phyloP scores from a whole-genome alignment of 2,113 vertebrate species.

The Lates calcarifer region DNA sequence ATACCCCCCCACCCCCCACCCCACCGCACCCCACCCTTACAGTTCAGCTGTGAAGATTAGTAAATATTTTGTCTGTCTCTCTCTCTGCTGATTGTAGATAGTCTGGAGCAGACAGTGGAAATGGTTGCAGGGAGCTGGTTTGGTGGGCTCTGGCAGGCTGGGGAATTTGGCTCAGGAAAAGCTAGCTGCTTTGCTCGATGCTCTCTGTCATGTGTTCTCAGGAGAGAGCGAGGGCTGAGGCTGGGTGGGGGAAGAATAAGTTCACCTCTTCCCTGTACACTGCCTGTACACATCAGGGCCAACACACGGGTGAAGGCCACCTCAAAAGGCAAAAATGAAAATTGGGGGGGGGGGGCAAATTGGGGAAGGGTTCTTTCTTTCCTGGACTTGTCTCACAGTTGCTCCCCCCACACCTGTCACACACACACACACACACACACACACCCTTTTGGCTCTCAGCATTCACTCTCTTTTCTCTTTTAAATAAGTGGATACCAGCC shows the following conservation, averaged over 20 bases:
- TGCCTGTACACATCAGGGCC: constrained; percentile 54
- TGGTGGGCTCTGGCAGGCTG: constrained; percentile 44
- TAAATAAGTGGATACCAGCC: constrained; percentile 59
- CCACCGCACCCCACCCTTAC: constrained; percentile 6
- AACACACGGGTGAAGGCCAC: constrained; percentile 53
- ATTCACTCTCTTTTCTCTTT: constrained; percentile 22
- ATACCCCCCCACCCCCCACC: constrained; percentile 22
- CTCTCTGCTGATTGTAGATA: constrained; percentile 75
- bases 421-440: no score
- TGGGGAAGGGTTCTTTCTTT: constrained; percentile 34
- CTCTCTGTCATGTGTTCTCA: constrained; percentile 71
- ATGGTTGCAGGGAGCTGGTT: constrained; percentile 31
- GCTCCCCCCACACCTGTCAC: no score
- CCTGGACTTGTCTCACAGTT: constrained; percentile 33
- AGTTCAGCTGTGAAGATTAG: constrained; percentile 74
- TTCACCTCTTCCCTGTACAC: constrained; percentile 30
- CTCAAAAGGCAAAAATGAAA: constrained; percentile 50
- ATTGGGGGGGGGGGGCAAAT: constrained; percentile 42
- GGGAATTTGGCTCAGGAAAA: constrained; percentile 61
- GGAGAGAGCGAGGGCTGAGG: constrained; percentile 41
- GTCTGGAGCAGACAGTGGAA: constrained; percentile 61
- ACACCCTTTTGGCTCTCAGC: neutral
- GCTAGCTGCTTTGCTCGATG: constrained; percentile 63
- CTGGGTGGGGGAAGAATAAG: constrained; percentile 19
- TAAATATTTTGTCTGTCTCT: constrained; percentile 81